Base-by-base conservation (phyloP, 1,140 invertebrate species). In the Holotrichia oblita region DNA sequence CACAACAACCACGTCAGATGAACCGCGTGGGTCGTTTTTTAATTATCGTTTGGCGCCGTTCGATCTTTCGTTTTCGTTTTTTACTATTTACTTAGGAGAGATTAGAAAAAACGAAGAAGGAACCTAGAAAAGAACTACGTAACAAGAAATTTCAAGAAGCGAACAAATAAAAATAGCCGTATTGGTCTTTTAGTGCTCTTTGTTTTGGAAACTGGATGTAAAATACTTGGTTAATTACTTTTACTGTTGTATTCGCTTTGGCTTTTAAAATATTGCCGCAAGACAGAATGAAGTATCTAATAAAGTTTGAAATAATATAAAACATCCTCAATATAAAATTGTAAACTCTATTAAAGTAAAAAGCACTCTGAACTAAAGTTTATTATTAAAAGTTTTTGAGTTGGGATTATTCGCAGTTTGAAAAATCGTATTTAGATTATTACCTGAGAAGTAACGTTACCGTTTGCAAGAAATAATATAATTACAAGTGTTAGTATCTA, bases 151-250 rank as follows among this genome's bases (percentile, higher is more conserved):
- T 20, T 20, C 9, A 27, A 69, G 61, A 69, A 27, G 22, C 22
- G 61, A 69, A 14, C 48, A 69, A 69, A 69, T 14, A 69, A 22
- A 69, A 69, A 69, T 34, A 69, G 22, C 3, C 22, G 61, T 6
- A 27, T 6, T 20, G 20, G 22, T 0, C 3, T 27, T 69, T 69
- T 27, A 24, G 8, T 24, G 7, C 3, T 20, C 27, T 14, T 69
- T 69, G 61, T 69, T 69, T 34, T 20, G 24, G 22, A 10, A 22
- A 9, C 22, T 69, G 3, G 20, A 69, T 69, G 61, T n/a, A 27
- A 34, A 69, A 69, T 69, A 69, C 3, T 69, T 69, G 61, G 22
- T 69, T 69, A 69, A 69, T 69, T 69, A 69, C 61, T 69, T 69
- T 69, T 69, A 24, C 20, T 69, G 61, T 69, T 69, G 20, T 20